A percentile compares a stretch with the other conserved stretches of the same genome.
Conservation (phyloP, 1,140 invertebrate genomes). For the Ridgeia piscesae region DNA sequence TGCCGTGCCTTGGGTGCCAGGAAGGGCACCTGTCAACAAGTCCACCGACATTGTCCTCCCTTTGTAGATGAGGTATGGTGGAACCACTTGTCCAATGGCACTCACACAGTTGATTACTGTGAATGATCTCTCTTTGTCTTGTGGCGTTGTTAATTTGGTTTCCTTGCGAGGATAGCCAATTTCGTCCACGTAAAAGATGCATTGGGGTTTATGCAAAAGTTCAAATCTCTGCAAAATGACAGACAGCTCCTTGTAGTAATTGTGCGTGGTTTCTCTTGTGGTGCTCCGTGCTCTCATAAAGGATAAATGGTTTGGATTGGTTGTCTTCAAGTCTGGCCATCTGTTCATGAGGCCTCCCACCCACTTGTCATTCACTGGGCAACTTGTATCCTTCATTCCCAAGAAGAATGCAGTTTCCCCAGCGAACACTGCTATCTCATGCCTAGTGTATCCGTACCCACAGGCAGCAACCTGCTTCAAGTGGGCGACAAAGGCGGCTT, state of each 20-base stretch:
- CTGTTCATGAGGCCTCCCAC: not conserved
- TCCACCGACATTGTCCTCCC: not conserved
- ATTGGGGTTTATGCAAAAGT: not conserved
- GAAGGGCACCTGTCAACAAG: slow-evolving; percentile 1
- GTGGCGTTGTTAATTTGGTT: not conserved
- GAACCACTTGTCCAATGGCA: too few relatives aligned
- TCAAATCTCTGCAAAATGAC: not conserved
- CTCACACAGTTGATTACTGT: too few relatives aligned
- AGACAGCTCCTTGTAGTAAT: not conserved
- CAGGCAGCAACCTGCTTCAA: slow-evolving; percentile 26
- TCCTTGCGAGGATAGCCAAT: not conserved
- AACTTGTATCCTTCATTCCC: not conserved
- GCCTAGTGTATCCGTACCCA: slow-evolving; percentile 31
- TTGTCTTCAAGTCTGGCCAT: not conserved
- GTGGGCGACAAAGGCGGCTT: slow-evolving; percentile 22
- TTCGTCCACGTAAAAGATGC: not conserved
- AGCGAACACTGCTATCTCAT: slow-evolving; percentile 5
- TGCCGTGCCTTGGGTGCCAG: not conserved
- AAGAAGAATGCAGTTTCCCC: not conserved
- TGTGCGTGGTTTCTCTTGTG: not conserved
- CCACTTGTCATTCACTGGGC: not conserved
- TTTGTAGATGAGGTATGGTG: too few relatives aligned
- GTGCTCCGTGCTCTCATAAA: not conserved
- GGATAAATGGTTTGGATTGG: not conserved
- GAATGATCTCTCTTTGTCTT: not conserved